Base-by-base conservation (phyloP, 2,888 invertebrate species). In the Conchocele bisecta region DNA sequence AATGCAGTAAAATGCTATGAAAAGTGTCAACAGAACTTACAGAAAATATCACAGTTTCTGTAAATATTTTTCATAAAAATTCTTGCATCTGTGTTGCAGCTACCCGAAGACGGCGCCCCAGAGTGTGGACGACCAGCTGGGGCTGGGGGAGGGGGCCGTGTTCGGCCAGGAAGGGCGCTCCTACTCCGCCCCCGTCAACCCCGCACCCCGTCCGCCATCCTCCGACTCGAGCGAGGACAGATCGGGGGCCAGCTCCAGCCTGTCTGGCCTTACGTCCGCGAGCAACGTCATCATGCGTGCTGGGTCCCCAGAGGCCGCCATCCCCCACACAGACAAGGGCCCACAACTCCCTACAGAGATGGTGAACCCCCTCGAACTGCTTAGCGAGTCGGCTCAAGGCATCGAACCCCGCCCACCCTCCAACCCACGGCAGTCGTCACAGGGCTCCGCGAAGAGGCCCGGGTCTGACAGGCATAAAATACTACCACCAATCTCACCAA, bases 101-200 rank as follows among this genome's bases (percentile, higher is more conserved):
- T 86, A 81, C 42, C 87, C 88, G 9, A 82, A 82, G 61, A 87
- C 87, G 48, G 86, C 87, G 1, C 87, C 89, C n/a, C 83, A 84
- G 46, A 75, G 82, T 41, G 84, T 83, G 2, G 81, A 82, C 13
- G 81, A 72, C 7, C 85, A 86, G 51, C 57, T 76, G 15, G 87
- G 84, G 5, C 73, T 86, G 4, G 83, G 77, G 4, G 64, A 51
- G 11, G n/a, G 58, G 4, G 54, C 46, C 9, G 50, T 61, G 1
- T 56, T 72, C 22, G 65, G 61, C 17, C 74, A 81, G 26, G 73
- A 66, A 17, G 70, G 59, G 22, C 61, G 84, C 24, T 82, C 86
- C n/a, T 71, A 78, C 42, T 87, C 88, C 0, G 88, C 86, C 11
- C 86, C 87, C 2, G 77, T 83, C n/a, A 80, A 82, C 33, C 77